phyloP scores from a whole-genome alignment of 2,797 vertebrate genomes.

The Hemibagrus guttatus region DNA sequence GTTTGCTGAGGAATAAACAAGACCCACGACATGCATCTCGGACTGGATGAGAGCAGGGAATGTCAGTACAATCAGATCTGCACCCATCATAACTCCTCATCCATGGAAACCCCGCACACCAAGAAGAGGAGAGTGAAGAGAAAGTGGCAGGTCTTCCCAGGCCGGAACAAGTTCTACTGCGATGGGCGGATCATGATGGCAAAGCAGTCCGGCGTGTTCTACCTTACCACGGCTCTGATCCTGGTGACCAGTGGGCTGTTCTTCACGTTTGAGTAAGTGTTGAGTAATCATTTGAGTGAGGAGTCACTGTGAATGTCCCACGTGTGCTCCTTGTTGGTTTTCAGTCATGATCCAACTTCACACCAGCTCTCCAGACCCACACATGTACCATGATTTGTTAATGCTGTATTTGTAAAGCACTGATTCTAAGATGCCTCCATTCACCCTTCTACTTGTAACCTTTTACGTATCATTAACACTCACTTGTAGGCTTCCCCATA shows the following conservation, averaged over 20 bases:
- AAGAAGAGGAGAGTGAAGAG: constrained; percentile 81
- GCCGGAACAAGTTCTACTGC: constrained; percentile 92
- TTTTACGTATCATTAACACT: background rate
- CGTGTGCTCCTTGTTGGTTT: background rate
- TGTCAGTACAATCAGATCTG: constrained; percentile 91
- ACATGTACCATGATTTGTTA: background rate
- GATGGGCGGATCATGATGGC: constrained; percentile 95
- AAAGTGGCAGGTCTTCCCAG: constrained; percentile 95
- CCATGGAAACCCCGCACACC: constrained; percentile 83
- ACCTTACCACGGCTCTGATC: constrained; percentile 90
- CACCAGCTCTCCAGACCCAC: constrained; percentile 2
- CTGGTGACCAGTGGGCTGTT: constrained; percentile 92
- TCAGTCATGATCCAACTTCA: background rate
- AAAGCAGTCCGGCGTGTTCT: constrained; percentile 90
- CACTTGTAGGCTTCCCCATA: background rate
- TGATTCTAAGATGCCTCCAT: background rate
- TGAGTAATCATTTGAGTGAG: background rate
- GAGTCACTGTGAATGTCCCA: constrained; percentile 7
- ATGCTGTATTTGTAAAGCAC: background rate
- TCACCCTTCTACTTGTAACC: background rate
- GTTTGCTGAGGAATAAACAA: constrained; percentile 19
- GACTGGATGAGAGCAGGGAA: constrained; percentile 83
- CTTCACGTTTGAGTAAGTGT: constrained; percentile 95
- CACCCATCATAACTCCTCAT: constrained; percentile 84
- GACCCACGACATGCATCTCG: constrained; percentile 75